Base-by-base conservation (phyloP, 1,140 invertebrate species). In the Drosophila sturtevanti region DNA sequence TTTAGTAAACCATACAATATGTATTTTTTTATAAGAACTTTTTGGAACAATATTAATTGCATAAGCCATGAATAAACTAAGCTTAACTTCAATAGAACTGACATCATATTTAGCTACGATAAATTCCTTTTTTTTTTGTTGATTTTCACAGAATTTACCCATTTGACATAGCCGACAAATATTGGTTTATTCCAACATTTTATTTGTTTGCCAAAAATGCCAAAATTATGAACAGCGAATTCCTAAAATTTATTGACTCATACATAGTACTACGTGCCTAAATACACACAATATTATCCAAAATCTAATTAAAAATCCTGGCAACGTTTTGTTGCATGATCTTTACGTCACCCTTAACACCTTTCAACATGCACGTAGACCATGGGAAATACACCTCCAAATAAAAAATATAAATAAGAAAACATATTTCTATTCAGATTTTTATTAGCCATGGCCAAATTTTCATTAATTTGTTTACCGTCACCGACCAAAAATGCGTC, bases 361-460 rank as follows among this genome's bases (percentile, higher is more conserved):
- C 54, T 78, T 75, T 14, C 44, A 10, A 2, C 6, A 9, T 11
- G 14, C 59, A 56, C 54, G 54, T 44, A 31, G 24, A 41, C 37
- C 59, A 41, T 16, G n/a, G 12, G 21, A 48, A 44, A 61, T 58
- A 75, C 64, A 60, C 22, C 22, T 51, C 27, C 27, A 31, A 31
- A 31, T 6, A 0, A 31, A 31, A 31, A 31, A 24, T n/a, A n/a
- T n/a, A 24, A 24, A 24, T 3, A 24, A 24, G 41, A 44, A 16
- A 63, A 38, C 22, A 44, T 63, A 63, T 64, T 76, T 60, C 27
- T 70, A 73, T 67, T 68, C 34, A n/a, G 21, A 60, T 54, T 63
- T 85, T 87, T 75, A 85, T 81, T 78, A 37, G 63, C 54, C 75
- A 76, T 76, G 56, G 37, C 74, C 64, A 65, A 71, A 48, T 38